Percentiles rank a stretch among this genome's conserved stretches.
phyloP scores from a whole-genome alignment of 2,113 vertebrate species.

The Oxyura jamaicensis region DNA sequence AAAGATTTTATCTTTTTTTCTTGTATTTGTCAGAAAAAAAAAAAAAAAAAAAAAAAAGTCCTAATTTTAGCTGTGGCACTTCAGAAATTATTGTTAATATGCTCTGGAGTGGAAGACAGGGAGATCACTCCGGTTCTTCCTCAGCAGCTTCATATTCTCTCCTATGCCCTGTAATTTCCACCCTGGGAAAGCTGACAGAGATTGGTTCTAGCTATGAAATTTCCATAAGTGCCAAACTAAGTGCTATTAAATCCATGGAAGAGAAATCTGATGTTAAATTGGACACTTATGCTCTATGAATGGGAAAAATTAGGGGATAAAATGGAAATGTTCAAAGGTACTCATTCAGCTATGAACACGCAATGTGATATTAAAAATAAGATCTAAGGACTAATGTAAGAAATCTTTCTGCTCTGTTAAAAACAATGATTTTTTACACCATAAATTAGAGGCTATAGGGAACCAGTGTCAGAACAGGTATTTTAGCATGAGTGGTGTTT shows the following conservation, averaged over 20 bases:
- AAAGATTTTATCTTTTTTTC: background rate
- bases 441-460: slow-evolving; percentile 28
- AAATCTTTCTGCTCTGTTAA: slow-evolving; percentile 41
- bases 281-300: slow-evolving; percentile 27
- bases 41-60: rapidly evolving
- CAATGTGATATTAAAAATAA: background rate
- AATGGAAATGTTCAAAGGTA: slow-evolving; percentile 59
- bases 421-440: slow-evolving; percentile 21
- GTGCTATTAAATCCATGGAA: slow-evolving; percentile 64
- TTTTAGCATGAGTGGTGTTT: background rate
- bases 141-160: slow-evolving; percentile 49
- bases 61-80: background rate
- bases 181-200: slow-evolving; percentile 53
- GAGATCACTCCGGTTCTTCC: slow-evolving; percentile 23
- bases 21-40: background rate
- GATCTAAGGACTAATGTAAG: background rate
- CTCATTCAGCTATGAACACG: slow-evolving; percentile 12
- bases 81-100: slow-evolving; percentile 28
- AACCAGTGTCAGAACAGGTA: background rate
- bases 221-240: slow-evolving; percentile 63
- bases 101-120: background rate
- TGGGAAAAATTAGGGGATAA: slow-evolving; percentile 53
- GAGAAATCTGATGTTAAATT: slow-evolving; percentile 67
- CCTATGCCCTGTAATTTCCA: slow-evolving; percentile 46
- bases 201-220: slow-evolving; percentile 61